Conservation (phyloP, 2,113 vertebrate genomes). For the Gymnarchus niloticus region DNA sequence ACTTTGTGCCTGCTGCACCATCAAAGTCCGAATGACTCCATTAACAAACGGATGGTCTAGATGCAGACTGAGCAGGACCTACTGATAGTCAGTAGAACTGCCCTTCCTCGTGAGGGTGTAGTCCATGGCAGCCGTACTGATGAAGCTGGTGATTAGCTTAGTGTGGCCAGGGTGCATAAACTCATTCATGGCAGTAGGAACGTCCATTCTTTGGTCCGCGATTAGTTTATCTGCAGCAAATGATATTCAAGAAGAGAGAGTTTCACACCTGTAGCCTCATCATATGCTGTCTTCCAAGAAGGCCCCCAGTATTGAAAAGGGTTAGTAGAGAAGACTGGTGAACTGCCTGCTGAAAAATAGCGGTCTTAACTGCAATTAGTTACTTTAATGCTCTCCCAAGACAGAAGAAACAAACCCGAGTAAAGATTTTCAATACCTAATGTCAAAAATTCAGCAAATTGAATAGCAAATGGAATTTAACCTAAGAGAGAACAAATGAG, state of each 20-base stretch:
- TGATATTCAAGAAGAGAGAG: no score
- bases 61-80: constrained; percentile 44
- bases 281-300: no score
- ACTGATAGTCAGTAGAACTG: constrained; percentile 72
- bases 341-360: not conserved
- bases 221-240: constrained; percentile 78
- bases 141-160: constrained; percentile 88
- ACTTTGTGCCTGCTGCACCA: not conserved
- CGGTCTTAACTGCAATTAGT: not conserved
- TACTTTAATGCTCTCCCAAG: not conserved
- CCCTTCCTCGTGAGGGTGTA: constrained; percentile 39
- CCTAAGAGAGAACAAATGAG: not conserved
- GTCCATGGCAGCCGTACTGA: constrained; percentile 81
- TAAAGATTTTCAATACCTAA: not conserved
- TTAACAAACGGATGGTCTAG: not conserved
- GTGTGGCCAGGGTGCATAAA: constrained; percentile 90
- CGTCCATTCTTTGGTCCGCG: constrained; percentile 99
- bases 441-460: not conserved
- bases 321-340: no score
- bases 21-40: not conserved
- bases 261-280: no score
- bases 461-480: not conserved
- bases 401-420: not conserved
- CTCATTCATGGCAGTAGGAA: constrained; percentile 96
- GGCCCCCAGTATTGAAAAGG: no score